Conservation (phyloP, 1,140 invertebrate genomes). For the Ridgeia piscesae region DNA sequence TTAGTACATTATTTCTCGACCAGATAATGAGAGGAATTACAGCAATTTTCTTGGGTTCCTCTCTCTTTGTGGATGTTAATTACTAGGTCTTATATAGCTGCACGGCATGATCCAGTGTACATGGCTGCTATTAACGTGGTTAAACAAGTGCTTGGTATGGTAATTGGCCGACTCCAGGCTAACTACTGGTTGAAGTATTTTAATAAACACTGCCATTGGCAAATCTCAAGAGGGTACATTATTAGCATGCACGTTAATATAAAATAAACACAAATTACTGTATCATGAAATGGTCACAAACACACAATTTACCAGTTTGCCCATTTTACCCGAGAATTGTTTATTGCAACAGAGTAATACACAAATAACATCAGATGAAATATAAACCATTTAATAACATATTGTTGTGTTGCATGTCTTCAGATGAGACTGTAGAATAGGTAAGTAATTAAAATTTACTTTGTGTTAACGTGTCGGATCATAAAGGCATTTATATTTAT, state of each 20-base stretch:
- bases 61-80: conserved; percentile 5
- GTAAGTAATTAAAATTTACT: too few relatives aligned
- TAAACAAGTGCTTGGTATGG: conserved; percentile 1
- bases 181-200: not conserved
- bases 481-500: too few relatives aligned
- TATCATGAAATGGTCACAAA: not conserved
- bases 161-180: not conserved
- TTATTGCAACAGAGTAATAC: not conserved
- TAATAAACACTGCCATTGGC: not conserved
- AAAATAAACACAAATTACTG: not conserved
- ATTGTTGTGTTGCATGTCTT: not conserved
- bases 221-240: not conserved
- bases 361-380: not conserved
- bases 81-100: not conserved
- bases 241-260: not conserved
- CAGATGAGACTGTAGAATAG: too few relatives aligned
- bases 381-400: not conserved
- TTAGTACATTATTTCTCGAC: not conserved
- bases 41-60: not conserved
- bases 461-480: too few relatives aligned
- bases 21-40: conserved; percentile 1
- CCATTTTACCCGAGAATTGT: too few relatives aligned
- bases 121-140: not conserved
- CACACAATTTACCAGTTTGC: not conserved
- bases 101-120: not conserved